A percentile compares a stretch with the other conserved stretches of the same genome.
phyloP scores from a whole-genome alignment of 2,888 invertebrate genomes.

The Amiota minor region DNA sequence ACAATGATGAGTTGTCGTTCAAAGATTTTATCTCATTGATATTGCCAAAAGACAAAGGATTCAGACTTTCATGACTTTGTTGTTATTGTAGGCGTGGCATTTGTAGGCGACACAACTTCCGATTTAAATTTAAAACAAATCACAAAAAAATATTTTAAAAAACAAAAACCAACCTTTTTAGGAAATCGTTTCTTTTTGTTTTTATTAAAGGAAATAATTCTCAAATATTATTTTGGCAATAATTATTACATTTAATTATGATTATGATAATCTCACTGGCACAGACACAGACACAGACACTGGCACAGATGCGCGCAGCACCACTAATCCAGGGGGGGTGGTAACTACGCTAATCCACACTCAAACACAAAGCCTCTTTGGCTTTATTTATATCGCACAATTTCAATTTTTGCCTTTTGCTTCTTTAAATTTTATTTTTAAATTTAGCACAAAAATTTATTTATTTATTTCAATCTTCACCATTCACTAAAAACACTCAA shows the following conservation, averaged over 20 bases:
- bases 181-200: too few species aligned
- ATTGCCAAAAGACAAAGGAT: too few species aligned
- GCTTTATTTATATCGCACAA: conserved; percentile 48
- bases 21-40: too few species aligned
- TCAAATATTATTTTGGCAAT: too few species aligned
- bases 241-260: too few species aligned
- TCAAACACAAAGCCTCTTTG: conserved; percentile 37
- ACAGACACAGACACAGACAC: conserved; percentile 34
- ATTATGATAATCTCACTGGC: conserved; percentile 28
- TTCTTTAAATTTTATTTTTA: conserved; percentile 33
- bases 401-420: conserved; percentile 43
- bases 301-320: conserved; percentile 55
- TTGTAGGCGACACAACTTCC: too few species aligned
- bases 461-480: conserved; percentile 41
- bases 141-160: conserved; percentile 27
- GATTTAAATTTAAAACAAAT: too few species aligned
- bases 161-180: conserved; percentile 41
- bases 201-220: too few species aligned
- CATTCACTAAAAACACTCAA: conserved; percentile 31
- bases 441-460: conserved; percentile 52
- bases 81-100: too few species aligned
- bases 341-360: conserved; percentile 58
- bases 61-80: too few species aligned
- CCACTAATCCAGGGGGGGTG: conserved; percentile 72
- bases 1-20: too few species aligned